These are phyloP conservation scores for Melanotaenia duboulayi DNA, from an alignment of 2,113 vertebrate species.

Conservation along the genomic window DNA sequence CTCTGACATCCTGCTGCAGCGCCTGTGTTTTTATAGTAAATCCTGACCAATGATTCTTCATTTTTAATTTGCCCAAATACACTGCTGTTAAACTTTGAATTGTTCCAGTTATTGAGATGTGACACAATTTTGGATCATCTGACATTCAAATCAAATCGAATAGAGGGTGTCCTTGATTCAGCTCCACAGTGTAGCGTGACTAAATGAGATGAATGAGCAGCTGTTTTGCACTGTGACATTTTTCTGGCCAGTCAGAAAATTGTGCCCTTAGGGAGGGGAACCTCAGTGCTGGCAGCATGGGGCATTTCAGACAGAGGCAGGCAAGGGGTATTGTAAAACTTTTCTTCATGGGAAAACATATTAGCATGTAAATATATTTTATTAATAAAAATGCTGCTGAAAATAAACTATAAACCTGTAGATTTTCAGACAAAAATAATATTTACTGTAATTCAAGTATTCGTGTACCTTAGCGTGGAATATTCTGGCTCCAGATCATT, in stretches of 20 bases:
- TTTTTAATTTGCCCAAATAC: too few relatives aligned
- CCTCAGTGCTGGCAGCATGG: not conserved
- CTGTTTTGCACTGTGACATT: not conserved
- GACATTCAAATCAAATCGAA: not conserved
- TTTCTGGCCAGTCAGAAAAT: not conserved
- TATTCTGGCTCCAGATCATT: constrained; percentile 7
- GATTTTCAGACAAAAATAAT: not conserved
- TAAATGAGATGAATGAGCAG: not conserved
- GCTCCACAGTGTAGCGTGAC: too few relatives aligned
- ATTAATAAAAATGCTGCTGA: too few relatives aligned
- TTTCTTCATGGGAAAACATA: not conserved
- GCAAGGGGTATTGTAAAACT: too few relatives aligned
- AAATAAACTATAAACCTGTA: too few relatives aligned
- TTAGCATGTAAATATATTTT: not conserved
- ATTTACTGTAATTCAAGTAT: not conserved
- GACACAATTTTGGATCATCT: not conserved
- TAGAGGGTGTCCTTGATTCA: not conserved
- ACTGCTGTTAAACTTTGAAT: too few relatives aligned
- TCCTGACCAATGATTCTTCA: too few relatives aligned
- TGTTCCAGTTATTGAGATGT: not conserved
- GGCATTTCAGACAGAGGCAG: too few relatives aligned
- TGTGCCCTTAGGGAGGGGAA: not conserved
- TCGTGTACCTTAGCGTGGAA: not conserved
- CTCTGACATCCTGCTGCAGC: too few relatives aligned
- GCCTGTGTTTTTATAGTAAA: too few relatives aligned